Evolutionary conservation across 1,140 invertebrate species (phyloP), one percentile per base, ranked within the genome.

Genomic region (Neuroterus valhalla): DNA sequence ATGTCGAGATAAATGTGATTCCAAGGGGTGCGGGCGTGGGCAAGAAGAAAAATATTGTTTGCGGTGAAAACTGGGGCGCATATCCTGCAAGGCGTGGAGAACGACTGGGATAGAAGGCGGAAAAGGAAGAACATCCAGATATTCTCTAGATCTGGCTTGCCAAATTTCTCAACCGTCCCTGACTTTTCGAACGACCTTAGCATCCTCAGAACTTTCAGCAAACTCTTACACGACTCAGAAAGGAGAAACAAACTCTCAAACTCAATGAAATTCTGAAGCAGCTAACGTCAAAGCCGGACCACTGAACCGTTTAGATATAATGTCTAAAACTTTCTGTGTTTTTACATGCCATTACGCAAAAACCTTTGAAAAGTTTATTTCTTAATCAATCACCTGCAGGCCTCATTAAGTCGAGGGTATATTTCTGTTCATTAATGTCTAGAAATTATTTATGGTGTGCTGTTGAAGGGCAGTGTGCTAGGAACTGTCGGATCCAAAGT

Each of bases 1-100:
- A 85, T 85, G 81, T 83, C 75, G 76, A 85, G 84, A 86, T 84
- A 83, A 86, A 86, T 85, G 81, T 78, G 81, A 84, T 86, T 86
- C 82, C 77, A 78, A 78, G 72, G 68, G 74, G 69, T 55, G 74
- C 69, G 73, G 72, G 31, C 15, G 38, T n/a, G 50, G 15, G 70
- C 46, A 71, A 72, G 76, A 68, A 77, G 80, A 81, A 84, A 86
- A 85, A 86, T 86, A 85, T 82, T 85, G 81, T 83, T 84, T 81
- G 81, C 77, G 31, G 76, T 78, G 78, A 78, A 85, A 86, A 85
- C 81, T 85, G 78, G 81, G 77, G 72, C 81, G 77, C 74, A 74
- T 74, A 74, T 79, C 55, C 75, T 75, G 74, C 76, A 73, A 77
- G 74, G 70, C 23, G 31, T 14, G 11, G 23, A 26, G 52, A 62